A percentile compares a stretch with the other conserved stretches of the same genome.
phyloP scores from a whole-genome alignment of 1,140 invertebrate genomes.

The Zeugodacus cucurbitae region DNA sequence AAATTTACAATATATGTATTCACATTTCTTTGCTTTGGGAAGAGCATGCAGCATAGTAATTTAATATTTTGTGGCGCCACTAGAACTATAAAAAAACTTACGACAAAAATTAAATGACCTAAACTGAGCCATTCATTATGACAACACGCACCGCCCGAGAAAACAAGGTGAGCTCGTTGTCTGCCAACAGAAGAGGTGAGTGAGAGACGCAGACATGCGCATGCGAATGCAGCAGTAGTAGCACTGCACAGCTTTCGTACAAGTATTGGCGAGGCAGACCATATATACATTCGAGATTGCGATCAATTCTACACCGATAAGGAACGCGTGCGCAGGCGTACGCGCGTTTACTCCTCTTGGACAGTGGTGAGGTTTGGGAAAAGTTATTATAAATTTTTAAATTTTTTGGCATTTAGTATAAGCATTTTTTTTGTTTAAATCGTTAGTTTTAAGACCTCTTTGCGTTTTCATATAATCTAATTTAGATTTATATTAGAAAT shows the following conservation, averaged over 20 bases:
- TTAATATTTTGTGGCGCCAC: conserved; percentile 66
- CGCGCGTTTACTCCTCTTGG: background rate
- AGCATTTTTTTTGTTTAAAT: too few species aligned
- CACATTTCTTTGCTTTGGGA: background rate
- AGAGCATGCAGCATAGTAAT: conserved; percentile 50
- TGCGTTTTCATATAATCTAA: too few species aligned
- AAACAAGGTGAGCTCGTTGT: background rate
- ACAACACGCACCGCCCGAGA: conserved; percentile 56
- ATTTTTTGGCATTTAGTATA: too few species aligned
- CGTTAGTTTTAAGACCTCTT: too few species aligned
- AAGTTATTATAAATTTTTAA: too few species aligned
- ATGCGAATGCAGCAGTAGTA: conserved; percentile 17
- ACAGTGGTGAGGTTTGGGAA: too few species aligned
- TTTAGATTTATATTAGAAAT: too few species aligned
- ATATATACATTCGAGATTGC: background rate
- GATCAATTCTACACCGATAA: conserved; percentile 17
- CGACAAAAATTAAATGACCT: conserved; percentile 63
- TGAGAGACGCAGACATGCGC: background rate
- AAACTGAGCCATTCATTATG: conserved; percentile 66
- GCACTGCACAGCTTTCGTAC: background rate
- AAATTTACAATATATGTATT: background rate
- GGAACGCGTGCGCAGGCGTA: conserved; percentile 1
- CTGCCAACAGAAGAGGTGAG: background rate
- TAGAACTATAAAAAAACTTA: conserved; percentile 61
- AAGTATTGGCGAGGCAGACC: background rate